Conservation (phyloP, 1,140 invertebrate genomes). For the Drosophila carrolli region DNA sequence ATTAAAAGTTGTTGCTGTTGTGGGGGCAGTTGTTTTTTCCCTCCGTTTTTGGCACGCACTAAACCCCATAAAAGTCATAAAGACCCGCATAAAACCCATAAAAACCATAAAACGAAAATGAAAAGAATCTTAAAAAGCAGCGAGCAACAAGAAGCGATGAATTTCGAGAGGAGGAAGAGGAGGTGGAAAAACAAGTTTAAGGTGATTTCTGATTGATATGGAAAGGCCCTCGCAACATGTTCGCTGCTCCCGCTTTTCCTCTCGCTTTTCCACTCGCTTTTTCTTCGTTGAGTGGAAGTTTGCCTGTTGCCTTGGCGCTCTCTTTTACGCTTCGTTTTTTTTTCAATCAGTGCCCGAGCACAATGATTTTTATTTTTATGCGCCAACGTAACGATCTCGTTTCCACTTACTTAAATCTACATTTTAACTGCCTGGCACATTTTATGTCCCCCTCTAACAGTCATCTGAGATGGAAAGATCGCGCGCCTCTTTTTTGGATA, state of each 20-base stretch:
- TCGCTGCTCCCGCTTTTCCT: conserved; percentile 20
- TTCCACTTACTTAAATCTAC: conserved; percentile 85
- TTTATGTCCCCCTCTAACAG: conserved; percentile 84
- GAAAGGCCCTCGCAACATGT: conserved; percentile 66
- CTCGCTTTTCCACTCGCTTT: conserved; percentile 52
- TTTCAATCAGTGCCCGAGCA: conserved; percentile 84
- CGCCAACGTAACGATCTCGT: conserved; percentile 84
- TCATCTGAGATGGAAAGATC: conserved; percentile 60
- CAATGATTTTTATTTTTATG: conserved; percentile 85
- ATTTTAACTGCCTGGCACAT: conserved; percentile 84
- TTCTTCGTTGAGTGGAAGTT: conserved; percentile 26
- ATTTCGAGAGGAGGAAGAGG: conserved; percentile 23
- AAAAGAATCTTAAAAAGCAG: conserved; percentile 80
- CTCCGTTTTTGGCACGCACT: conserved; percentile 83
- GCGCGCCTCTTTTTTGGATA: conserved; percentile 58
- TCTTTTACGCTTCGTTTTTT: conserved; percentile 39
- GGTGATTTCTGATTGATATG: conserved; percentile 71
- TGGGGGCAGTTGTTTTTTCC: conserved; percentile 43
- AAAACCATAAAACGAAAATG: conserved; percentile 84
- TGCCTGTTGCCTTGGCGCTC: conserved; percentile 45
- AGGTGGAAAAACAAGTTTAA: conserved; percentile 65
- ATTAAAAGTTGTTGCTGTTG: conserved; percentile 65
- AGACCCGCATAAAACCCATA: conserved; percentile 71
- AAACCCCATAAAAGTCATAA: conserved; percentile 84
- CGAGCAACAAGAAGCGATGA: conserved; percentile 66